Evolutionary conservation across 30 jellyfish, hydroid and myxozoan species (phyloP), one percentile per base, ranked within the genome.

Genomic region (Cassiopea xamachana): DNA sequence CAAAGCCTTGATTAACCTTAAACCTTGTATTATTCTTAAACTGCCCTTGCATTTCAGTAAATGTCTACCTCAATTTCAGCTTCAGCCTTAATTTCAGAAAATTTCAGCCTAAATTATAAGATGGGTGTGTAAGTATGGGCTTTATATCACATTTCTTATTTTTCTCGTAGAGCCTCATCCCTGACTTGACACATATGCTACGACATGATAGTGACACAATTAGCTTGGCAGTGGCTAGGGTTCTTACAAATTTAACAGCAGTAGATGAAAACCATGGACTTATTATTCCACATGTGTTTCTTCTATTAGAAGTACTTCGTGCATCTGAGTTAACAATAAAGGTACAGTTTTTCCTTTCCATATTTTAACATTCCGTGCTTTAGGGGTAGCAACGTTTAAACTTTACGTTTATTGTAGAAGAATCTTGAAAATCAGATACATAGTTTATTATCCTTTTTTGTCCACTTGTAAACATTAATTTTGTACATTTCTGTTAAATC

Each of bases 241-340:
- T 96, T 6, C 97, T 94, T 86, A 94, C 98, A 15, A 94, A 94
- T 68, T 70, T 94, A 71, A 85, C 98, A 43, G 84, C 98, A 27
- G 68, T 94, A 18, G 94, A 94, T 67, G 97, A 90, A 50, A 90
- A 92, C 64, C 97, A 90, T 46, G 70, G 67, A 7, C 75, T 77
- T 50, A 47, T 94, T 8, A 1, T 90, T 13, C 94, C 94, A 27
- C 97, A 90, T 43, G 18, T 87, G 48, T 58, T 44, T 77, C 55
- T 82, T 72, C 76, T 94, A 2, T 62, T 87, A 43, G 97, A 89
- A 78, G 39, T 94, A 7, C 72, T 94, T 45, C 94, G 84, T 27
- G 50, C 77, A 15, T 85, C 97, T 1, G 93, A 78, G 74, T 45
- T 68, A 47, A 80, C 94, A 69, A 73, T 93, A 46, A 81, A 93